These are phyloP conservation scores for Sminthopsis crassicaudata DNA, from an alignment of 2,113 vertebrate species.

Conservation along the genomic window DNA sequence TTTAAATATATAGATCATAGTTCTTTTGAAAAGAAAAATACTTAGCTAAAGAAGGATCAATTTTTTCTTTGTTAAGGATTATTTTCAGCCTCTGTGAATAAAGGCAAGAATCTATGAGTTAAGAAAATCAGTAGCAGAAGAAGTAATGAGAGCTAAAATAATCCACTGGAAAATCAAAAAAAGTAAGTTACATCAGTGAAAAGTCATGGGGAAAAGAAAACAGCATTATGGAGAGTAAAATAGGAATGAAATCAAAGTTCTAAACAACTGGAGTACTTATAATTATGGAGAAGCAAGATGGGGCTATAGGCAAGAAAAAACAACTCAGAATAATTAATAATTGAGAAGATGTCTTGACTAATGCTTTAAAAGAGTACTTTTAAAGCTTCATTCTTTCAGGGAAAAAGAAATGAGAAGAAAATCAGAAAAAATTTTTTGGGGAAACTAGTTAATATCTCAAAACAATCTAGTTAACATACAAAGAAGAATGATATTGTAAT, in stretches of 20 bases:
- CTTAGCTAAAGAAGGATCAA: not conserved
- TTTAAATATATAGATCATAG: not conserved
- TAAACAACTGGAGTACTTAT: constrained; percentile 57
- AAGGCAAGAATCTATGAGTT: not conserved
- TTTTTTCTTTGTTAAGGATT: not conserved
- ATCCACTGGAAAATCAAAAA: constrained; percentile 46
- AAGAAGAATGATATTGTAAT: constrained; percentile 8
- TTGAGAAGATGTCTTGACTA: constrained; percentile 28
- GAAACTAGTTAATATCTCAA: constrained; percentile 42
- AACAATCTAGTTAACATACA: constrained; percentile 13
- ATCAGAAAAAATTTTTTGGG: constrained; percentile 15
- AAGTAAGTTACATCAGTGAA: constrained; percentile 46
- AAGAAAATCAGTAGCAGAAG: constrained; percentile 3
- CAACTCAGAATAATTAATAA: constrained; percentile 44
- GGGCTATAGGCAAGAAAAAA: constrained; percentile 56
- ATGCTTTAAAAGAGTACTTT: not conserved
- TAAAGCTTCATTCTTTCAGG: constrained; percentile 35
- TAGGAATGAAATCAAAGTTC: constrained; percentile 50
- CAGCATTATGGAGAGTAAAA: not conserved
- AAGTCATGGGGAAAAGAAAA: constrained; percentile 31
- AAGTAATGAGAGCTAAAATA: not conserved
- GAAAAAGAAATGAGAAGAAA: constrained; percentile 2
- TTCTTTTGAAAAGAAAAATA: not conserved
- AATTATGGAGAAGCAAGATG: constrained; percentile 53
- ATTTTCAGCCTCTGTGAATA: not conserved